Percentiles rank a stretch among this genome's conserved stretches.
Evolutionary conservation across 2,888 invertebrate genomes (phyloP).

Genomic region (Agrenia bidenticulata): DNA sequence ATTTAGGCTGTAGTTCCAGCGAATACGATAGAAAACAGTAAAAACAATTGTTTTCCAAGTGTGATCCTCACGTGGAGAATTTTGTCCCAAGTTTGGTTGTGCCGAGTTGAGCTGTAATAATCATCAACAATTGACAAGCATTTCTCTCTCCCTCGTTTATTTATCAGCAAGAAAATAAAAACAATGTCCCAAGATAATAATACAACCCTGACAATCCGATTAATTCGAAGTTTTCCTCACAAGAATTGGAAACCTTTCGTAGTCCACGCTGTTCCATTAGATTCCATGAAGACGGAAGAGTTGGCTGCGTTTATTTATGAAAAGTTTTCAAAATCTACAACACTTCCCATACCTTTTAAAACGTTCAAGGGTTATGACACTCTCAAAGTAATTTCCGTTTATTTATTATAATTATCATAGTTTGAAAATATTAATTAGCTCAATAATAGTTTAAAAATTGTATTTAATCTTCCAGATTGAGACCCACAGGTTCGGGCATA

Average conservation of each 20-base stretch:
- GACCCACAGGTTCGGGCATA: constrained; percentile 55
- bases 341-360: constrained; percentile 54
- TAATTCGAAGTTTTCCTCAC: constrained; percentile 25
- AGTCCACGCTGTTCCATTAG: constrained; percentile 52
- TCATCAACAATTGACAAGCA: too few species aligned
- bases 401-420: neutral
- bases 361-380: constrained; percentile 54
- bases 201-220: constrained; percentile 25
- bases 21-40: too few species aligned
- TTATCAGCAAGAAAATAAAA: neutral
- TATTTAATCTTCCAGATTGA: constrained; percentile 53
- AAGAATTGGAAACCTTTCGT: constrained; percentile 53
- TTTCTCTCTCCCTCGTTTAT: too few species aligned
- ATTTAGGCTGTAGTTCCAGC: too few species aligned
- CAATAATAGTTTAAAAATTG: neutral
- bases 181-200: too few species aligned
- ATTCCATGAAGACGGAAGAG: constrained; percentile 47
- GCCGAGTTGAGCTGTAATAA: too few species aligned
- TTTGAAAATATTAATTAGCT: too few species aligned
- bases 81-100: too few species aligned
- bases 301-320: constrained; percentile 51
- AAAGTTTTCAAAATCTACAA: constrained; percentile 46
- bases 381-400: constrained; percentile 53
- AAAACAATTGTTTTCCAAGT: too few species aligned
- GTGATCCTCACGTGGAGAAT: too few species aligned